A percentile compares a stretch with the other conserved stretches of the same genome.
Evolutionary conservation across 2,888 invertebrate genomes (phyloP).

Genomic region (Pasiphila rectangulata): DNA sequence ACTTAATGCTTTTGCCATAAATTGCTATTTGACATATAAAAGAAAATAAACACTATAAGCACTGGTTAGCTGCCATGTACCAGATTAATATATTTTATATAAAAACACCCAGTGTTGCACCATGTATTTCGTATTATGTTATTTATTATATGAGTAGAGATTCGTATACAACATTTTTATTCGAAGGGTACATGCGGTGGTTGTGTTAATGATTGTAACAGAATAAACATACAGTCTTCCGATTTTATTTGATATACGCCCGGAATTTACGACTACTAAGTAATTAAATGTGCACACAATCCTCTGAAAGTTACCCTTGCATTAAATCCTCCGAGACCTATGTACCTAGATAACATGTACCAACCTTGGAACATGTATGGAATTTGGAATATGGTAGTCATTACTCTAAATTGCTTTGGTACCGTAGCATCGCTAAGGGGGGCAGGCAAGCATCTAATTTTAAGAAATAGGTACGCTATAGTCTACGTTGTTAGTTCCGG

Average conservation of each 20-base stretch:
- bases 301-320: slow-evolving; percentile 19
- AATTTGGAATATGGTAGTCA: slow-evolving; percentile 19
- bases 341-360: slow-evolving; percentile 1
- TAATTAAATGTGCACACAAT: slow-evolving; percentile 21
- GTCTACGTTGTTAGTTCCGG: slow-evolving; percentile 16
- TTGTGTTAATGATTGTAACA: not conserved
- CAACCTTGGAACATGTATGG: not conserved
- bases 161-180: too few species aligned
- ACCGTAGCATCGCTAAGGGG: slow-evolving; percentile 21
- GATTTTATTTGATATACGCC: slow-evolving; percentile 10
- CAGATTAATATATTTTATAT: too few species aligned
- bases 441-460: slow-evolving; percentile 21
- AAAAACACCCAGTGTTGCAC: too few species aligned
- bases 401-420: slow-evolving; percentile 20
- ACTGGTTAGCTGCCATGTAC: too few species aligned
- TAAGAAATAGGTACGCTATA: slow-evolving; percentile 13
- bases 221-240: not conserved
- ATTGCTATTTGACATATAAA: too few species aligned
- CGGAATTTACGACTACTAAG: slow-evolving; percentile 15
- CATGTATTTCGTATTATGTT: too few species aligned
- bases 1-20: too few species aligned
- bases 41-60: too few species aligned
- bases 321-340: slow-evolving; percentile 24
- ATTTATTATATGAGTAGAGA: too few species aligned
- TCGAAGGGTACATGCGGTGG: not conserved